Evolutionary conservation across 2,888 invertebrate genomes (phyloP).

Genomic region (Calliphora vomitoria): DNA sequence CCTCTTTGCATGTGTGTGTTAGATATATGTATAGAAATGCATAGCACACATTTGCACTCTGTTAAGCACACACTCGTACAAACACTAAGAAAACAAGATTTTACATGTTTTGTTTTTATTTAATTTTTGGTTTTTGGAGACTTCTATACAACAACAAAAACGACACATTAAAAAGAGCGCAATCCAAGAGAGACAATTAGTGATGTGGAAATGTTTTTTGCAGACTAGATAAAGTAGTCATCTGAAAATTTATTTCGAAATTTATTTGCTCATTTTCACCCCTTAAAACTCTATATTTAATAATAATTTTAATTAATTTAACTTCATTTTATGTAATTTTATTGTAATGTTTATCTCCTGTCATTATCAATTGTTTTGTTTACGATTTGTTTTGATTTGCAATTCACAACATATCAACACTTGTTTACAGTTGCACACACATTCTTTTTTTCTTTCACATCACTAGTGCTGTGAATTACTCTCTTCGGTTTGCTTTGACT

Average conservation of each 20-base stretch:
- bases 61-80: conserved; percentile 51
- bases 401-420: conserved; percentile 65
- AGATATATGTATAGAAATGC: conserved; percentile 71
- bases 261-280: too few relatives aligned
- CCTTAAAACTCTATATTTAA: background rate
- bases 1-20: conserved; percentile 60
- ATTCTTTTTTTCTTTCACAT: conserved; percentile 51
- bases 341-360: background rate
- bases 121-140: conserved; percentile 62
- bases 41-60: conserved; percentile 12
- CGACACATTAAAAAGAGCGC: conserved; percentile 35
- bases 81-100: conserved; percentile 66
- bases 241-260: background rate
- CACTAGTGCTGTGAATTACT: conserved; percentile 57
- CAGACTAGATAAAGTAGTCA: conserved; percentile 54
- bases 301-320: background rate
- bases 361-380: conserved; percentile 4
- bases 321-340: background rate
- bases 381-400: conserved; percentile 49
- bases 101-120: conserved; percentile 73
- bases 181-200: conserved; percentile 43
- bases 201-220: conserved; percentile 59
- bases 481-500: conserved; percentile 36
- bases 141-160: conserved; percentile 55
- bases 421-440: conserved; percentile 32